phyloP scores from a whole-genome alignment of 2,113 vertebrate genomes.

The Callorhinus ursinus region DNA sequence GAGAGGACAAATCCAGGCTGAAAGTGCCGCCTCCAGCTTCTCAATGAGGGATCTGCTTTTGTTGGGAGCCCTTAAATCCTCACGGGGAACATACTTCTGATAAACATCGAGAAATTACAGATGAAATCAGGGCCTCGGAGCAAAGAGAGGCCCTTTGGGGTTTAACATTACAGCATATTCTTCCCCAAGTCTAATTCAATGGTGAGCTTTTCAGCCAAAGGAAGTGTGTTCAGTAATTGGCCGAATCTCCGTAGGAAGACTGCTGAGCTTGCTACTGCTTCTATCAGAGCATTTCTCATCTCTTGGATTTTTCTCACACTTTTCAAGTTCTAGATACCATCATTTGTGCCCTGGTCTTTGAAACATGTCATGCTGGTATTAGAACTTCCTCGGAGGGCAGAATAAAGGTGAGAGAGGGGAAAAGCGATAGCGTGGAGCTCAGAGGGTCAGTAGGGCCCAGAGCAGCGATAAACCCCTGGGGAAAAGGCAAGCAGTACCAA shows the following conservation, averaged over 20 bases:
- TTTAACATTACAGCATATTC: slow-evolving; percentile 64
- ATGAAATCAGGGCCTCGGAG: slow-evolving; percentile 67
- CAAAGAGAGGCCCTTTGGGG: slow-evolving; percentile 61
- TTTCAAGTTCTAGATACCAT: slow-evolving; percentile 65
- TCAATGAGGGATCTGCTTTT: slow-evolving; percentile 66
- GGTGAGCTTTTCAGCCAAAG: slow-evolving; percentile 67
- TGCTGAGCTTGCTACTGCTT: slow-evolving; percentile 27
- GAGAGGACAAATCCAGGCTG: slow-evolving; percentile 19
- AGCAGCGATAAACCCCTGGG: not conserved
- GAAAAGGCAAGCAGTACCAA: not conserved
- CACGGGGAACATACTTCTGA: slow-evolving; percentile 53
- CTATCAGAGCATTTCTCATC: slow-evolving; percentile 15
- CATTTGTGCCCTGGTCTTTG: slow-evolving; percentile 43
- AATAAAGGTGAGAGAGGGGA: not conserved
- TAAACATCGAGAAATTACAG: slow-evolving; percentile 67
- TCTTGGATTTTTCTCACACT: slow-evolving; percentile 49
- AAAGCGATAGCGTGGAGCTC: not conserved
- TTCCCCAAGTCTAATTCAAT: slow-evolving; percentile 50
- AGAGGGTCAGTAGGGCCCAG: not conserved
- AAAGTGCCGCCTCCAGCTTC: slow-evolving; percentile 32
- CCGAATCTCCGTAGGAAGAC: slow-evolving; percentile 67
- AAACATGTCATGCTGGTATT: not conserved
- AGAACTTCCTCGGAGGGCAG: slow-evolving; percentile 43
- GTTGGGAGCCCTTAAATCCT: slow-evolving; percentile 54
- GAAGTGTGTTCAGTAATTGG: slow-evolving; percentile 70